Evolutionary conservation across 2,113 vertebrate species (phyloP), one percentile per base, ranked within the genome.

Genomic region (Dolichotis patagonum): DNA sequence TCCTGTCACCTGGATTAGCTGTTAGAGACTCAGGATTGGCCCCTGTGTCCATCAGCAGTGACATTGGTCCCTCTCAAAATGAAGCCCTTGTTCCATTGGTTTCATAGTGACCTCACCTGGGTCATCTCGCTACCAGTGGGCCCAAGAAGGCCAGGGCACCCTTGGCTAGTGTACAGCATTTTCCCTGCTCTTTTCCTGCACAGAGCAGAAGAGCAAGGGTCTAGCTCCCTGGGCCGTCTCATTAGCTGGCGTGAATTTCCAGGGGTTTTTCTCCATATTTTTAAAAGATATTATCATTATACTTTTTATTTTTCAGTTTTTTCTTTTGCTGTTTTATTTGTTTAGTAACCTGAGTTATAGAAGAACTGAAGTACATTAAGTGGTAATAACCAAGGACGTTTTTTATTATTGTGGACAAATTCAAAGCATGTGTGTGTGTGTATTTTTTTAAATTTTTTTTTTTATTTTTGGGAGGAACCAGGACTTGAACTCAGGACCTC

Each of bases 331-430:
- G 75, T 77, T 49, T 78, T 88, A 85, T 93, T 43, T 69, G 32
- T 69, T 69, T 69, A 69, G 41, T 8, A 82, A 94, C n/a, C 65
- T 38, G 69, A 90, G 20, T 95, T 94, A 78, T 62, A 22, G 62
- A 81, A 77, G 35, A 75, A 93, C 52, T 90, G 67, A 88, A 88
- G 88, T 62, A 88, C 20, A 63, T 88, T n/a, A 78, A 69, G 43
- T 90, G 8, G 7, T 81, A 65, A 52, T 85, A 78, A 94, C 4
- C 77, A 96, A 93, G 58, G 43, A 78, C 26, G 8, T 62, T 80
- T 77, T 90, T 92, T 75, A 54, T 95, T 91, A 16, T 28, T 94
- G 3, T 85, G 58, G 38, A 91, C 60, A 96, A 84, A 93, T 84
- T 80, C 32, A 84, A 49, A 95, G n/a, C 20, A 10, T 58, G 54